phyloP scores from a whole-genome alignment of 2,113 vertebrate species.

The Oreochromis tanganicae region DNA sequence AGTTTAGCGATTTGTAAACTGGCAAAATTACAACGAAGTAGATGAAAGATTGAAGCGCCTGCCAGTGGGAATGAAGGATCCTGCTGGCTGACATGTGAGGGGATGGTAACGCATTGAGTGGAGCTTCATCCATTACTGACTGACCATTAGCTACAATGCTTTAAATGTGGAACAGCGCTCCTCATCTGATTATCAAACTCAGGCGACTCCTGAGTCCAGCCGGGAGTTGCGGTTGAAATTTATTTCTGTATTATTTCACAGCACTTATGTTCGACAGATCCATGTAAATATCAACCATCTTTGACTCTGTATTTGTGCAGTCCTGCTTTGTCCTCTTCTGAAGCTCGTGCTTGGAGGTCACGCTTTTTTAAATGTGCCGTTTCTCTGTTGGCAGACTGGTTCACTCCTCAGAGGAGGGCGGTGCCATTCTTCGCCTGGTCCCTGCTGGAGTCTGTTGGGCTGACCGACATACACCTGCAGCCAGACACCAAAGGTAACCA shows the following conservation, averaged over 20 bases:
- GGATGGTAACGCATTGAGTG: fast-evolving
- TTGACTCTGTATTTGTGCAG: not conserved
- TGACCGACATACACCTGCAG: constrained; percentile 35
- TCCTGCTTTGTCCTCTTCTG: not conserved
- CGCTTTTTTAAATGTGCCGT: fast-evolving
- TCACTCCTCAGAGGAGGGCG: constrained; percentile 24
- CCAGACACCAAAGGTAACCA: constrained; percentile 41
- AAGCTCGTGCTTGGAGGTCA: not conserved
- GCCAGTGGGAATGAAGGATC: fast-evolving
- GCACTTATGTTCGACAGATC: not conserved
- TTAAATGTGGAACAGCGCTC: not conserved
- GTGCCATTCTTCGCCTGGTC: constrained; percentile 62
- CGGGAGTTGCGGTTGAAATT: fast-evolving
- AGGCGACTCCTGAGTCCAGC: too few species aligned
- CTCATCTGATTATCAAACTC: not conserved
- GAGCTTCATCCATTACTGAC: not conserved
- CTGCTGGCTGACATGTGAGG: not conserved
- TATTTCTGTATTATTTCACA: not conserved
- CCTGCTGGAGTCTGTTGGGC: constrained; percentile 60
- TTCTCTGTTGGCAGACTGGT: not conserved
- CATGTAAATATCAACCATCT: not conserved
- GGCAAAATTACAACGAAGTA: not conserved
- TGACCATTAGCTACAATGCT: not conserved
- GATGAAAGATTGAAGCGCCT: not conserved
- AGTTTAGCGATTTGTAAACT: fast-evolving